A percentile compares a stretch with the other conserved stretches of the same genome.
phyloP scores from a whole-genome alignment of 2,888 invertebrate genomes.

The Dryocosmus kuriphilus region DNA sequence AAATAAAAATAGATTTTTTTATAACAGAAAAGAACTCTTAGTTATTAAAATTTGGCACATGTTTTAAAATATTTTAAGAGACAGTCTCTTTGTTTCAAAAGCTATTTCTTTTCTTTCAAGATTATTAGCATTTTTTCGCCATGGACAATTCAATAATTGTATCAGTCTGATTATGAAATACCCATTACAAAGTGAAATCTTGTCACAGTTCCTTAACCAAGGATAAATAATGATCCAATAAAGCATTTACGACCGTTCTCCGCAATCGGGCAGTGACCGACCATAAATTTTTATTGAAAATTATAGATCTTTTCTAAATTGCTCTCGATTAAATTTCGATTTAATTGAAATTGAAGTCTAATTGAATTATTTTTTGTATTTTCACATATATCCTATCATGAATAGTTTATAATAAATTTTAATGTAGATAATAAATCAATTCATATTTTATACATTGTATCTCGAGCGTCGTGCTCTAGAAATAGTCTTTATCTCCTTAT shows the following conservation, averaged over 20 bases:
- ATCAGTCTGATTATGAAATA: neutral
- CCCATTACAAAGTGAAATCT: slow-evolving; percentile 25
- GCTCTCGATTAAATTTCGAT: neutral
- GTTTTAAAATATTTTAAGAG: neutral
- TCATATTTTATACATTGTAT: neutral
- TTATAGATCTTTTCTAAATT: neutral
- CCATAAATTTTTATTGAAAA: neutral
- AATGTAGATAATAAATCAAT: neutral
- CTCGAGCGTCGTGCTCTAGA: neutral
- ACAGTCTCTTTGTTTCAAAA: neutral
- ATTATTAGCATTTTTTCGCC: neutral
- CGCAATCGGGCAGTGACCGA: neutral
- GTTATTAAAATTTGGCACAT: too few species aligned
- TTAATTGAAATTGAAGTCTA: neutral
- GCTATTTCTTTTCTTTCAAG: neutral
- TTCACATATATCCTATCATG: neutral
- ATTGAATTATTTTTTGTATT: neutral
- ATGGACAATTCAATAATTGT: slow-evolving; percentile 2
- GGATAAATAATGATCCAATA: neutral
- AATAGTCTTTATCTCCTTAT: neutral
- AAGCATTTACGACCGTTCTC: neutral
- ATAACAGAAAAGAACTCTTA: too few species aligned
- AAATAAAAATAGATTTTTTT: too few species aligned
- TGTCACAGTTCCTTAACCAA: neutral
- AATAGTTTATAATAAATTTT: neutral